Base-by-base conservation (phyloP, 2,113 vertebrate genomes). In the Saccopteryx leptura region DNA sequence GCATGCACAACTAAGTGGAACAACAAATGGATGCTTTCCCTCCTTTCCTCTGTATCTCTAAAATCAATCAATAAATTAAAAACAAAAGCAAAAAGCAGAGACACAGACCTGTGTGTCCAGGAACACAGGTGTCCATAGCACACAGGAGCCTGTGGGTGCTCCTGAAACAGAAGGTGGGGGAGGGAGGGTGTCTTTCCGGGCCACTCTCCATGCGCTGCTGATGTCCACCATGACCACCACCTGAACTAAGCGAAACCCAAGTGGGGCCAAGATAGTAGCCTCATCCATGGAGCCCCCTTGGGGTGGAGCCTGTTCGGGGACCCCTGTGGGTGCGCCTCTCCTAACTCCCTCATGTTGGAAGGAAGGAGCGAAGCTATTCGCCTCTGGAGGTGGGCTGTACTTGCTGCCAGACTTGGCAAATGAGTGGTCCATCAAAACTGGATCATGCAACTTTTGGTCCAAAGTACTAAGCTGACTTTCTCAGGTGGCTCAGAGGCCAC, bases 161-260 rank as follows among this genome's bases (percentile, higher is more conserved):
- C 66, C 58, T 60, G 24, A 46, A n/a, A 14, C 7, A 26, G 71
- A 48, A 48, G 31, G 39, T 15, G 15, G 65, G 28, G 24, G 6
- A 28, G 52, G n/a, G 18, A n/a, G 9, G 63, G 56, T 1, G 0
- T 26, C 65, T 8, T 58, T 0, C 0, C 7, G 2, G 23, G 26
- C 52, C 18, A 1, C 5, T 3, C 5, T 17, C 54, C 31, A 0
- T 0, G 23, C 3, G 4, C 28, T 17, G 2, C 46, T 1, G 13
- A 31, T 4, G 31, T 9, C 9, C 17, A 31, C 65, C 33, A 0
- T 0, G 0, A 63, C 69, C 76, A 31, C 48, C n/a, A 7, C 52
- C 46, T 1, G 9, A 58, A 33, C 12, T 1, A 7, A 61, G 58
- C 1, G 1, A 54, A 69, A 28, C 28, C 46, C 48, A 11, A 8